phyloP scores from a whole-genome alignment of 2,888 invertebrate species.

The Orthosia gracilis region DNA sequence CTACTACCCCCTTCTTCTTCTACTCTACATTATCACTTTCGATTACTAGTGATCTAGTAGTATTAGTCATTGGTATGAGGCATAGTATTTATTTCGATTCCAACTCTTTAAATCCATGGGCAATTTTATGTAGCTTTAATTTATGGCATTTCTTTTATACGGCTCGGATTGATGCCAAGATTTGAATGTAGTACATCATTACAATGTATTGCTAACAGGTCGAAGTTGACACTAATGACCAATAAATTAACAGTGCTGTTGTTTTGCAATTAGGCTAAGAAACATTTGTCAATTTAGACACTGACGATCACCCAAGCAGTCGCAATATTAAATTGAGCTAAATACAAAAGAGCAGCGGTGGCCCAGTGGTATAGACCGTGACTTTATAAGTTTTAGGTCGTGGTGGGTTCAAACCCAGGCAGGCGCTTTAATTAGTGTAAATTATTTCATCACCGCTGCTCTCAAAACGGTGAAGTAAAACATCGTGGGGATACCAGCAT shows the following conservation, averaged over 20 bases:
- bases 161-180: constrained; percentile 2
- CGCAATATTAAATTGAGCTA: not conserved
- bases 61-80: too few species aligned
- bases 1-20: too few species aligned
- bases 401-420: too few species aligned
- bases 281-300: not conserved
- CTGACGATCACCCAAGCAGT: not conserved
- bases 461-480: too few species aligned
- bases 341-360: too few species aligned
- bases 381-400: too few species aligned
- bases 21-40: too few species aligned
- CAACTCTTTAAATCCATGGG: not conserved
- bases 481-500: too few species aligned
- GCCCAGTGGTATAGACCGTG: too few species aligned
- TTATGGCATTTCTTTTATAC: not conserved
- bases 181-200: constrained; percentile 2
- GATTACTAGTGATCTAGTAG: too few species aligned
- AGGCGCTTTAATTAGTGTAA: too few species aligned
- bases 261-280: constrained; percentile 29
- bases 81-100: not conserved
- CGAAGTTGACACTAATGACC: constrained; percentile 13
- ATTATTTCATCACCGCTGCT: too few species aligned
- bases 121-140: not conserved
- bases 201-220: constrained; percentile 18
- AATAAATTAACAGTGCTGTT: constrained; percentile 29